Percentiles rank a stretch among this genome's conserved stretches.
Conservation (phyloP, 2,113 vertebrate species). For the Sigmodon hispidus region DNA sequence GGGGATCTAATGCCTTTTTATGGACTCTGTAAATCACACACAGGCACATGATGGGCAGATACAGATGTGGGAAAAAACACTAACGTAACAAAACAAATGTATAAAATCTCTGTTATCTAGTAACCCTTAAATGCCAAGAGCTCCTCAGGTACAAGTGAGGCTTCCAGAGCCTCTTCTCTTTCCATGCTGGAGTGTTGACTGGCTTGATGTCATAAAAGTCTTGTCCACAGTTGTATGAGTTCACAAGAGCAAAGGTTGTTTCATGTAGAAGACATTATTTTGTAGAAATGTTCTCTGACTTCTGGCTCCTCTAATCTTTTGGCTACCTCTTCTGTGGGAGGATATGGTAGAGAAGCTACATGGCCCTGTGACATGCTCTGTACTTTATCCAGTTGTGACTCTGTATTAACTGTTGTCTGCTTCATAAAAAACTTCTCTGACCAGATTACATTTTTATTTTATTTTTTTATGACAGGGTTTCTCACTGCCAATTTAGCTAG, state of each 20-base stretch:
- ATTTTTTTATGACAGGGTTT: background rate
- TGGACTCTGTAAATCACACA: background rate
- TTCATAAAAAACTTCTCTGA: background rate
- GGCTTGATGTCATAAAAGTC: background rate
- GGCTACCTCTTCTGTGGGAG: no score
- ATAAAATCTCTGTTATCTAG: no score
- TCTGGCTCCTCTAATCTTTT: background rate
- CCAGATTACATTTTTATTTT: background rate
- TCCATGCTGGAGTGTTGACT: background rate
- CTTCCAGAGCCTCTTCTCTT: background rate
- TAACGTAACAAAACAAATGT: background rate
- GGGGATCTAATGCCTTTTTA: background rate
- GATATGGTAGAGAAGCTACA: background rate
- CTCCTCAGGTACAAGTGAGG: background rate
- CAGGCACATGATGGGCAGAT: background rate
- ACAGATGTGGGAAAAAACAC: no score
- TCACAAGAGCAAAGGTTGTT: background rate
- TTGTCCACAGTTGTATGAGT: background rate
- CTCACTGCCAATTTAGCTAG: background rate
- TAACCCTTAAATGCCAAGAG: background rate
- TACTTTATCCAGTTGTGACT: background rate
- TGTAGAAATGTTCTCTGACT: background rate
- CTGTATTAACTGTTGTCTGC: background rate
- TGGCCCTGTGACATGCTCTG: background rate
- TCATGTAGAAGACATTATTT: background rate